Percentiles rank a stretch among this genome's conserved stretches.
These are phyloP conservation scores for Mirza zaza DNA, from an alignment of 2,113 vertebrate genomes.

Conservation along the genomic window DNA sequence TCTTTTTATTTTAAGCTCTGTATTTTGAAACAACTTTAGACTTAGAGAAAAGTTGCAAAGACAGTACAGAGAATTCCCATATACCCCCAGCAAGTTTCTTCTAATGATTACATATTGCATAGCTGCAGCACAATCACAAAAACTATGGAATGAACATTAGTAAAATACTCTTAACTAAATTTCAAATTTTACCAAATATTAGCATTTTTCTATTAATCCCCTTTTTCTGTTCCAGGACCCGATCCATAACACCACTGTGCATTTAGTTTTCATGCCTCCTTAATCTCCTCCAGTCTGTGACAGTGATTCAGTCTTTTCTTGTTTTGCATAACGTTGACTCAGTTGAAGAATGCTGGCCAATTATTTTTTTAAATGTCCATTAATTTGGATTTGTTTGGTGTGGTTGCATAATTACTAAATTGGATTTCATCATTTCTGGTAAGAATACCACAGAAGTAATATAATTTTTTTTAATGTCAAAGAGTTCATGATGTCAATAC, in stretches of 20 bases:
- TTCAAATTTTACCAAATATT: neutral
- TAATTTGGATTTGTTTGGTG: neutral
- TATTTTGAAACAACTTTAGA: neutral
- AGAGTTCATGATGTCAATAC: neutral
- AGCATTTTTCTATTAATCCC: neutral
- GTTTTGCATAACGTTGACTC: neutral
- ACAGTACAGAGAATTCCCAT: neutral
- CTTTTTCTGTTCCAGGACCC: neutral
- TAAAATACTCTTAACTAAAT: neutral
- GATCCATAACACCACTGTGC: neutral
- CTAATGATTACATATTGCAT: neutral
- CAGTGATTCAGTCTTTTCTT: neutral
- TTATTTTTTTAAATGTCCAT: neutral
- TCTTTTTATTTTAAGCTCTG: neutral
- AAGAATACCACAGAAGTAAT: neutral
- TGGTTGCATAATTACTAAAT: neutral
- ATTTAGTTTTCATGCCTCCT: neutral
- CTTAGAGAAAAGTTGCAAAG: no score
- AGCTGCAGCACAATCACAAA: neutral
- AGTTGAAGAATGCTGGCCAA: neutral
- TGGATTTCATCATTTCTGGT: neutral
- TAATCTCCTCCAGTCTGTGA: no score
- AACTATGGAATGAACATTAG: neutral
- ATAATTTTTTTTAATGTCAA: neutral
- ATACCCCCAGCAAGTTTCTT: neutral